Evolutionary conservation across 2,888 invertebrate species (phyloP).

Genomic region (Phlogophora meticulosa): DNA sequence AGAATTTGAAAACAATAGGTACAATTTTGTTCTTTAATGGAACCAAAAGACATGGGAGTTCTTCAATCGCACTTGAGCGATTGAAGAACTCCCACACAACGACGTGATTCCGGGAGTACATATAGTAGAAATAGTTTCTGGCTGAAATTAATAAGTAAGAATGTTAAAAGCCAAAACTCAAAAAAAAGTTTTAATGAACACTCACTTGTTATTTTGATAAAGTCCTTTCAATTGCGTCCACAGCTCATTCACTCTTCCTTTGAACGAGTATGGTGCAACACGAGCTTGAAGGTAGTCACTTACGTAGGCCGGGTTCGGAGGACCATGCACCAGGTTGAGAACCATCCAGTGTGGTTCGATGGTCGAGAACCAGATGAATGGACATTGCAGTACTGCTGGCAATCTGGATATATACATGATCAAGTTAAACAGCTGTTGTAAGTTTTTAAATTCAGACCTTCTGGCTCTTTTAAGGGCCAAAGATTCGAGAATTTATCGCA

Average conservation of each 20-base stretch:
- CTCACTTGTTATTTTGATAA: slow-evolving; percentile 30
- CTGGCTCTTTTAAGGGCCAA: no score
- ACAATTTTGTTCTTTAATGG: no score
- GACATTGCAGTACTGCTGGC: slow-evolving; percentile 72
- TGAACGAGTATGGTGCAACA: slow-evolving; percentile 70
- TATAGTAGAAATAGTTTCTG: no score
- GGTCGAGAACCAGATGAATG: slow-evolving; percentile 75
- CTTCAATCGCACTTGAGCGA: no score
- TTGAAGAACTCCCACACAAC: no score
- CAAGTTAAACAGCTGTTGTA: background rate
- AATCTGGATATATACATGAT: slow-evolving; percentile 65
- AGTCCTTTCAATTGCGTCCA: slow-evolving; percentile 26
- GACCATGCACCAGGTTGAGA: slow-evolving; percentile 67
- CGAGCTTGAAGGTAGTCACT: slow-evolving; percentile 46
- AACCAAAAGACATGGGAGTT: no score
- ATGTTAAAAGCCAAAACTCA: no score
- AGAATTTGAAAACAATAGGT: no score
- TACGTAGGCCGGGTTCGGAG: slow-evolving; percentile 69
- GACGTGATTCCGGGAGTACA: no score
- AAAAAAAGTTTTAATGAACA: slow-evolving; percentile 13
- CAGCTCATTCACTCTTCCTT: slow-evolving; percentile 56
- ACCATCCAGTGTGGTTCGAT: slow-evolving; percentile 70
- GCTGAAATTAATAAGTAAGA: no score
- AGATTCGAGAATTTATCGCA: no score
- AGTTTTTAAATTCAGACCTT: background rate